Evolutionary conservation across 2,113 vertebrate genomes (phyloP), one percentile per base, ranked within the genome.

Genomic region (Epinephelus cyanopodus): DNA sequence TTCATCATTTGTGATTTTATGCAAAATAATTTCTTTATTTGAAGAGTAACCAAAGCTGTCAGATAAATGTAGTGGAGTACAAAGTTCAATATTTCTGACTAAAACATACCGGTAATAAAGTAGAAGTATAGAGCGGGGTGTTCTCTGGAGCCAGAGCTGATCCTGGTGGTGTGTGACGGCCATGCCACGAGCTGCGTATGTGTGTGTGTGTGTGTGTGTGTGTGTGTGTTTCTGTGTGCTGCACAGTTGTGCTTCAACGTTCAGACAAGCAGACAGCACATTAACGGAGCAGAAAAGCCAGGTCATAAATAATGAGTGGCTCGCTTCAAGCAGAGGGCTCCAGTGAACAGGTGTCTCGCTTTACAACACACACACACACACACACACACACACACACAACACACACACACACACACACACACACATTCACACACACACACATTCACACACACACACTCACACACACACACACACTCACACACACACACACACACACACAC

Each of bases 271-370:
- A 62, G 63, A 65, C 61, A 29, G 58, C 70, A 67, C 85, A 82
- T 89, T 82, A 88, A 81, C 62, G 12, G 66, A 69, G 82, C 80
- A 72, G 73, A 85, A 87, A 92, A 86, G 82, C 71, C 77, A 69
- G 45, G 60, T 82, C 85, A 89, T 90, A 37, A 89, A 90, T 90
- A 91, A 92, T 91, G 81, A 92, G 88, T 72, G 68, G 14, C 19
- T 53, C 5, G 68, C 80, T 71, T 90, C 81, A 76, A 89, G 78
- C 87, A 68, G 66, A 79, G 74, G 29, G 81, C 87, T 88, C 84
- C 72, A 87, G 71, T 92, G 83, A 91, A 84, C 83, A 87, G 70
- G 89, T 87, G 86, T 86, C 85, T 91, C 77, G 47, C 86, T 90
- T 89, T 82, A 90, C 82, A 87, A 66, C 39, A 85, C 48, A 76